Evolutionary conservation across 2,888 invertebrate genomes (phyloP).

Genomic region (Lymantria monacha): DNA sequence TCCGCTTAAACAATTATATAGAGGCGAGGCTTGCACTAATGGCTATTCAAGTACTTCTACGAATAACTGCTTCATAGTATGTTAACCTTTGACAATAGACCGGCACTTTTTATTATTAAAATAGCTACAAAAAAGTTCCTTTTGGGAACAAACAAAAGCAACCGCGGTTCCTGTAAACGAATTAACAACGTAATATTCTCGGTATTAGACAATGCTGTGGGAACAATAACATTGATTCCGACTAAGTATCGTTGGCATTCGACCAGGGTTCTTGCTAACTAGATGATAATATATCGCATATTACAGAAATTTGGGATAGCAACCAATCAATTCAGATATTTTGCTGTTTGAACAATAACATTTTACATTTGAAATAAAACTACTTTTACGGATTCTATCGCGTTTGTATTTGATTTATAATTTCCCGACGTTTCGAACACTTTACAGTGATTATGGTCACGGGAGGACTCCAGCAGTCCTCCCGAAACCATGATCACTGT

Average conservation of each 20-base stretch:
- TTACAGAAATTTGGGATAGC: not conserved
- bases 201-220: slow-evolving; percentile 67
- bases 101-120: slow-evolving; percentile 45
- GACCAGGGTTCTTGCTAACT: slow-evolving; percentile 9
- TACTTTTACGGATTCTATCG: no score
- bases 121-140: slow-evolving; percentile 51
- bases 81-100: slow-evolving; percentile 54
- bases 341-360: no score
- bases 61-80: slow-evolving; percentile 42
- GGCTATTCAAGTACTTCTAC: slow-evolving; percentile 31
- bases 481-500: no score
- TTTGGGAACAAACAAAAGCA: slow-evolving; percentile 61
- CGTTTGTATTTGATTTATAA: no score
- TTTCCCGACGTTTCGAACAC: no score
- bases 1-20: no score
- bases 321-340: no score
- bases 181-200: slow-evolving; percentile 52
- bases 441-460: no score
- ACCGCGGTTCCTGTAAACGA: slow-evolving; percentile 56
- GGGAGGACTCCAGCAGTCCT: no score
- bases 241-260: slow-evolving; percentile 22
- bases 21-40: no score
- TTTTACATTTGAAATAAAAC: no score
- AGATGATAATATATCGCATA: slow-evolving; percentile 3
- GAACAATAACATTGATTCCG: slow-evolving; percentile 40